Conservation (phyloP, 2,113 vertebrate genomes). For the Papio anubis region DNA sequence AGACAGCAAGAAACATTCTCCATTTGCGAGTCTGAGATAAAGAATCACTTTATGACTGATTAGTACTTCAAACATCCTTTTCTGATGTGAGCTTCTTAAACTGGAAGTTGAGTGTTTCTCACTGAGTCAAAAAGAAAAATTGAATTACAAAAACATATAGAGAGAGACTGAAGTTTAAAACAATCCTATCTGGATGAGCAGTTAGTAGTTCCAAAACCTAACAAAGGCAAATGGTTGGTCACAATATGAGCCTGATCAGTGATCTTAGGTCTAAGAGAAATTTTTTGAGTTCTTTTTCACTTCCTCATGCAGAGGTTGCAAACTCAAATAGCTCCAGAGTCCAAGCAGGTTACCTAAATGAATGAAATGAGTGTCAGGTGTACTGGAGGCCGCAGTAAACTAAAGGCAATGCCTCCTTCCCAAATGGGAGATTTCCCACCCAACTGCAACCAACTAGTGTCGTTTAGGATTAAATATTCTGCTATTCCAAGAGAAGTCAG, state of each 20-base stretch:
- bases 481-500: background rate
- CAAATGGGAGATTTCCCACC: background rate
- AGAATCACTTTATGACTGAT: constrained; percentile 57
- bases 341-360: background rate
- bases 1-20: constrained; percentile 64
- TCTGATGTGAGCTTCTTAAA: constrained; percentile 18
- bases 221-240: background rate
- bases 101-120: background rate
- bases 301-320: background rate
- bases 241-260: background rate
- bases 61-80: constrained; percentile 18
- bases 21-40: constrained; percentile 73
- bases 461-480: background rate
- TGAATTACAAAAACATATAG: background rate
- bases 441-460: background rate
- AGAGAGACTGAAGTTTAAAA: background rate
- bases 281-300: background rate
- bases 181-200: background rate
- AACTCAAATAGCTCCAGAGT: background rate
- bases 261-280: background rate
- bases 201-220: background rate
- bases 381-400: background rate
- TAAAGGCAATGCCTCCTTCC: background rate
- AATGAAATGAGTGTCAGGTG: background rate
- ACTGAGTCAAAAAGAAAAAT: background rate